Evolutionary conservation across 92 coral and sea anemone species (phyloP), one percentile per base, ranked within the genome.

Genomic region (Bergia sp.): DNA sequence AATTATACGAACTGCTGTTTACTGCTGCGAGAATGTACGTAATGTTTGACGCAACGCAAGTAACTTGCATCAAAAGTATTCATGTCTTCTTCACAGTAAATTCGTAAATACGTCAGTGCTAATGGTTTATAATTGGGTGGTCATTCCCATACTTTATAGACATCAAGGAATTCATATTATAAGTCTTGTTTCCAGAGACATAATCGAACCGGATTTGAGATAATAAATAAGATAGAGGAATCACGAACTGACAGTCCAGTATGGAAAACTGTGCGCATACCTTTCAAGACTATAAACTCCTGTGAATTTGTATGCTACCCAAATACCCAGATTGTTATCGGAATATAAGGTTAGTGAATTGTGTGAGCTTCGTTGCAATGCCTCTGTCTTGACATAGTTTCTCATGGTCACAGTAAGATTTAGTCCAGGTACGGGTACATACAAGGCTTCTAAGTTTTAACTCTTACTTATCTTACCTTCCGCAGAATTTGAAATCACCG

Each of bases 11-110:
- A 45, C 58, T 67, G 23, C 23, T 57, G 66, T 15, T 5, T 42
- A 71, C 42, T 69, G 85, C 81, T 77, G 57, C 45, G 85, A 80
- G 49, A 58, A 40, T n/a, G 40, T 84, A 4, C 55, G 79, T 79
- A 84, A 29, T 23, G 47, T 83, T 42, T 71, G 69, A 29, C 36
- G 71, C 71, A 57, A 18, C 29, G 37, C 58, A 44, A 44, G 77
- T 10, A 43, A 73, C 42, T 69, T 20, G 29, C 47, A 42, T 45
- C 21, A 18, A 23, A 12, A 43, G 47, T 18, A 16, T 11, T 53
- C 16, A 3, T 1, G 10, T 23, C 39, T 9, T 81, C 73, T 81
- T 37, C 20, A 3, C 69, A 65, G 5, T 20, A 73, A 36, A 37
- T 18, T 45, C 8, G 12, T 43, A 84, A 16, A n/a, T 7, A 76